phyloP scores from a whole-genome alignment of 2,888 invertebrate genomes.

The Chalcis sispes region DNA sequence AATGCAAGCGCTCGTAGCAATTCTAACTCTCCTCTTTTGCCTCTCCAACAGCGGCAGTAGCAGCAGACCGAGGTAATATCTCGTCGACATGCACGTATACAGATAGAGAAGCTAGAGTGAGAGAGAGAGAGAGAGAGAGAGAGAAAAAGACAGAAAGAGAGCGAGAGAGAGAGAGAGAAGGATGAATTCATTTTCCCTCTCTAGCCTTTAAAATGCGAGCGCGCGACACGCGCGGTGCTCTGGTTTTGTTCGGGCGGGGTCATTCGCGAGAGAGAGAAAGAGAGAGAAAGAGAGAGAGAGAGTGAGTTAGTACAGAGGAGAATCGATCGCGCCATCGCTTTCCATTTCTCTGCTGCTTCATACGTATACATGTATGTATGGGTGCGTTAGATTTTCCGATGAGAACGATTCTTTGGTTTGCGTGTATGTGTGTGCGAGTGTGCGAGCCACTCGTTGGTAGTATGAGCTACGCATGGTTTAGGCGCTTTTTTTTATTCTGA shows the following conservation, averaged over 20 bases:
- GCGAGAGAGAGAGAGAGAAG: no score
- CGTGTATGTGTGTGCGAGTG: neutral
- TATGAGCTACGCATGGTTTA: neutral
- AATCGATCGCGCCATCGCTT: constrained; percentile 40
- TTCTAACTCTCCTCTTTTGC: constrained; percentile 24
- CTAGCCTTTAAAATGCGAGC: neutral
- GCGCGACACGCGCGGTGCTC: neutral
- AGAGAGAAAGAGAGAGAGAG: constrained; percentile 3
- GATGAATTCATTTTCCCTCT: constrained; percentile 17
- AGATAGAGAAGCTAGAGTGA: no score
- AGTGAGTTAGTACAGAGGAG: no score
- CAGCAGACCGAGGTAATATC: no score
- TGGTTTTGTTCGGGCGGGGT: constrained; percentile 50
- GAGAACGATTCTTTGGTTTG: neutral
- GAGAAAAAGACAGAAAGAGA: no score
- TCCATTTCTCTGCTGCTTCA: neutral
- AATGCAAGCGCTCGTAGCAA: neutral
- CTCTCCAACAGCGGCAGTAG: constrained; percentile 1
- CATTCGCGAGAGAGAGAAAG: constrained; percentile 32
- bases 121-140: no score
- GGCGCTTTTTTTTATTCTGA: neutral
- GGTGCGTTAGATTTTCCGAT: neutral
- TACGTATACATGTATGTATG: neutral
- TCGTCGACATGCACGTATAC: constrained; percentile 20
- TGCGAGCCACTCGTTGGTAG: neutral